Base-by-base conservation (phyloP, 2,113 vertebrate species). In the Cathartes aura region DNA sequence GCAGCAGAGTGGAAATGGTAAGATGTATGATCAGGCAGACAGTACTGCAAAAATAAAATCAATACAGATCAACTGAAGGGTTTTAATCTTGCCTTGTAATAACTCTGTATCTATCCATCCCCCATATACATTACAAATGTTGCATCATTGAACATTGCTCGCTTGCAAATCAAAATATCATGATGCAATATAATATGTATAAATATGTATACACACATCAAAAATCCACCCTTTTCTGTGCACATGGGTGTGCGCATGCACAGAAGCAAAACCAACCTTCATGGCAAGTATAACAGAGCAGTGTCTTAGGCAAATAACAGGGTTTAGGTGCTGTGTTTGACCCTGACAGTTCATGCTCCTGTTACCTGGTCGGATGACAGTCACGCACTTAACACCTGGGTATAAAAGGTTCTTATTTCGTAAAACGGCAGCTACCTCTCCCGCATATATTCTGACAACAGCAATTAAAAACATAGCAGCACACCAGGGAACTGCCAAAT, bases 61-160 rank as follows among this genome's bases (percentile, higher is more conserved):
- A 27, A 59, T 96, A 76, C 48, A 24, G 73, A 82, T 82, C 84
- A 86, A 23, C 81, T 0, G 1, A 38, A 72, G 92, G 34, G 56
- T 68, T 96, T 94, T 90, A 93, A 91, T 97, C 84, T 74, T 93
- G 34, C 45, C 53, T 75, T 89, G 47, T 78, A 84, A 75, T 89
- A 84, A 67, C 64, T 58, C 42, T 42, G 59, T 81, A 34, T 79
- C 55, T 83, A 12, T 63, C 63, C 36, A 22, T 71, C 20, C 36
- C 47, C 56, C 12, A 1, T 53, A 12, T 18, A 21, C 2, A 0
- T 71, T 73, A 59, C 68, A 30, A 18, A 9, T 3, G 70, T 23
- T 56, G 43, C 45, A 32, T 59, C 30, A 13, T 4, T 30, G 67
- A 78, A 34, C 3, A 2, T 62, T 40, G 34, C 81, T 78, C 0